These are phyloP conservation scores for Bufo gargarizans DNA, from an alignment of 2,113 vertebrate species.

Conservation along the genomic window DNA sequence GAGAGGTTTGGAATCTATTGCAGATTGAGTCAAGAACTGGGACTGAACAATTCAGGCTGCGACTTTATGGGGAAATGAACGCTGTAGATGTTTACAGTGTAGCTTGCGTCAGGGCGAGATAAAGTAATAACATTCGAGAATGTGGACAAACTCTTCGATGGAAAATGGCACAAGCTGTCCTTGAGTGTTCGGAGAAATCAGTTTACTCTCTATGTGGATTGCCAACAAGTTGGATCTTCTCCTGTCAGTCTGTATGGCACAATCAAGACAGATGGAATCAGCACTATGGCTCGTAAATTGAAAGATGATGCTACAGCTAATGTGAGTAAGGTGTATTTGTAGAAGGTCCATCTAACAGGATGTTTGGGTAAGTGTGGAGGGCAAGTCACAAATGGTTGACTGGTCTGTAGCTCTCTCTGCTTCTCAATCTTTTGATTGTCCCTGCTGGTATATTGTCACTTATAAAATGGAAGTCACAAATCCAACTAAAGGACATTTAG, in stretches of 20 bases:
- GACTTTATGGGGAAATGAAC: constrained; percentile 39
- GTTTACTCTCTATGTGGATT: constrained; percentile 16
- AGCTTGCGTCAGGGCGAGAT: constrained; percentile 2
- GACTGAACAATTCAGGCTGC: constrained; percentile 32
- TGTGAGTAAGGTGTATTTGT: not conserved
- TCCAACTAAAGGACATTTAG: no score
- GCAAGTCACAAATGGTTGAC: no score
- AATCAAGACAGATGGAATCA: not conserved
- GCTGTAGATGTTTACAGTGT: not conserved
- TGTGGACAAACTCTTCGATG: constrained; percentile 11
- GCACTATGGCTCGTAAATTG: constrained; percentile 18
- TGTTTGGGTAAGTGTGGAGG: not conserved
- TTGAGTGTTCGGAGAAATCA: constrained; percentile 17
- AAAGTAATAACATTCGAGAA: constrained; percentile 51
- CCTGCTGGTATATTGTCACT: no score
- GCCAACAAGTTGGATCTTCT: constrained; percentile 45
- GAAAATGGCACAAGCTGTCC: constrained; percentile 49
- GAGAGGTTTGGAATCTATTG: constrained; percentile 36
- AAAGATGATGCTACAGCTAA: not conserved
- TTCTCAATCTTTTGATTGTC: no score
- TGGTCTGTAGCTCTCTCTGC: no score
- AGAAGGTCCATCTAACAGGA: no score
- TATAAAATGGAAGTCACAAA: no score
- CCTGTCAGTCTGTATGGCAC: not conserved
- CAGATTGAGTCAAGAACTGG: constrained; percentile 30